These are phyloP conservation scores for Pangasius djambal DNA, from an alignment of 2,797 vertebrate genomes.

Conservation along the genomic window DNA sequence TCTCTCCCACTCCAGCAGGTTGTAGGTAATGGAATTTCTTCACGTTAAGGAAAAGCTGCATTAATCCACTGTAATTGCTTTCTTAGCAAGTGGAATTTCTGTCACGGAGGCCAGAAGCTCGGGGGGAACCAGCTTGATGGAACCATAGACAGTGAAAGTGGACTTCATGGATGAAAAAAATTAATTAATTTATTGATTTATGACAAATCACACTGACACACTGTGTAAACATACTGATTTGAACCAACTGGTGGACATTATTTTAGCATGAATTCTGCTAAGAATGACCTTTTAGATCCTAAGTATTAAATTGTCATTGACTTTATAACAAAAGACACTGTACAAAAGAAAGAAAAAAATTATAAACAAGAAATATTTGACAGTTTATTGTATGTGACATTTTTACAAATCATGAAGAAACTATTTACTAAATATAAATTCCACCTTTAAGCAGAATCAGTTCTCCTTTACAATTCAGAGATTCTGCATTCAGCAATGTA, in stretches of 20 bases:
- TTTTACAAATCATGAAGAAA: background rate
- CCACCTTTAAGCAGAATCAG: background rate
- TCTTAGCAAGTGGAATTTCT: background rate
- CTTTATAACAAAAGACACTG: background rate
- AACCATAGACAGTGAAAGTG: background rate
- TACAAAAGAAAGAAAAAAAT: background rate
- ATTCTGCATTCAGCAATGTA: background rate
- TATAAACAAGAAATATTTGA: background rate
- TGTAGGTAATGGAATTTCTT: background rate
- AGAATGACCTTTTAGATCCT: background rate
- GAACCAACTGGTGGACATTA: background rate
- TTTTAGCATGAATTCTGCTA: background rate
- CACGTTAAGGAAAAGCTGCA: background rate
- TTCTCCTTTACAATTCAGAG: background rate
- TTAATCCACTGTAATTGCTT: slow-evolving; percentile 22
- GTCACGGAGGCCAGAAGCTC: background rate
- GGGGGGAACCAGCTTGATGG: background rate
- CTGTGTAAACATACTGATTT: background rate
- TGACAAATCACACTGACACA: background rate
- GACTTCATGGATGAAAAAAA: background rate
- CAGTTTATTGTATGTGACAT: background rate
- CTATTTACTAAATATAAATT: background rate
- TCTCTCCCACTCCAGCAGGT: background rate
- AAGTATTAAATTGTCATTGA: background rate
- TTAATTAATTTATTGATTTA: background rate